phyloP scores from a whole-genome alignment of 2,797 vertebrate genomes.

The Eleutherodactylus coqui region DNA sequence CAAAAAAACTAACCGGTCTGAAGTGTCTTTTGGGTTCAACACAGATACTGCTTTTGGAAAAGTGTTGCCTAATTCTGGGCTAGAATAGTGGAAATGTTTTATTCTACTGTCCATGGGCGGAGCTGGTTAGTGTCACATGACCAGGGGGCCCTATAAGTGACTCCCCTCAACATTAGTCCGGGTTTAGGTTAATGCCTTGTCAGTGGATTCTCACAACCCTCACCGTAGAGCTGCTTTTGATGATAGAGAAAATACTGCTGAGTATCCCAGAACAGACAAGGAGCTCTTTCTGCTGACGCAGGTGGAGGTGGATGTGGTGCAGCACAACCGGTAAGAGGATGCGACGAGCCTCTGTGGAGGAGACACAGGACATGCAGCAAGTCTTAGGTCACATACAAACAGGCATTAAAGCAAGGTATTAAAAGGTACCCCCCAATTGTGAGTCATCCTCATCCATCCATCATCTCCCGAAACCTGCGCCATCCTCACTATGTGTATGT shows the following conservation, averaged over 20 bases:
- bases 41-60: no score
- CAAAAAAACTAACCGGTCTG: no score
- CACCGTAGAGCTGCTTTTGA: conserved; percentile 96
- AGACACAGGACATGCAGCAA: background rate
- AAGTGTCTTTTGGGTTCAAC: no score
- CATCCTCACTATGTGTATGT: background rate
- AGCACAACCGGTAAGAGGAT: conserved; percentile 96
- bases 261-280: conserved; percentile 98
- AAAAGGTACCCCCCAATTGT: background rate
- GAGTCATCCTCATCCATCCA: background rate
- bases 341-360: conserved; percentile 88
- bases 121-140: no score
- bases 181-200: background rate
- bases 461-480: background rate
- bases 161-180: background rate
- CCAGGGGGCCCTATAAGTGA: no score
- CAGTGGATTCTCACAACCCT: conserved; percentile 28
- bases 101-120: no score
- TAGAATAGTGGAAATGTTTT: no score
- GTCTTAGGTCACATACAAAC: background rate
- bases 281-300: conserved; percentile 98
- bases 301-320: conserved; percentile 97
- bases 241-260: conserved; percentile 96
- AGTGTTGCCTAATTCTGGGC: no score
- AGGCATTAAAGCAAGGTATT: background rate